Evolutionary conservation across 2,797 vertebrate genomes (phyloP).

Genomic region (Danio jaintianensis): DNA sequence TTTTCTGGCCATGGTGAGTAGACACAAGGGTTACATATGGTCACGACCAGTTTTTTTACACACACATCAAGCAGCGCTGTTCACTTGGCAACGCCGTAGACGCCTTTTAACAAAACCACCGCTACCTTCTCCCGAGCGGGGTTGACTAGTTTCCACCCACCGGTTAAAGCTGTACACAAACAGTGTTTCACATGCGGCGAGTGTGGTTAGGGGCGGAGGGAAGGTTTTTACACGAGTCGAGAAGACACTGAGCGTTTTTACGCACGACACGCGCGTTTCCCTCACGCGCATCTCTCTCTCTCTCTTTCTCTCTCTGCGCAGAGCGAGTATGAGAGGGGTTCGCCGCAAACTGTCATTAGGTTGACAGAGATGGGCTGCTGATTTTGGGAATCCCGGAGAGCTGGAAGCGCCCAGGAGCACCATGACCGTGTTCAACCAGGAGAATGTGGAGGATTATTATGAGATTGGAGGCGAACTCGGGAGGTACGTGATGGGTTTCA

Average conservation of each 20-base stretch:
- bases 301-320: slow-evolving; percentile 28
- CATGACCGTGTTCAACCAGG: slow-evolving; percentile 88
- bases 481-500: slow-evolving; percentile 73
- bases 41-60: slow-evolving; percentile 36
- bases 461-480: slow-evolving; percentile 87
- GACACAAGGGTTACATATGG: slow-evolving; percentile 1
- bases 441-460: slow-evolving; percentile 88
- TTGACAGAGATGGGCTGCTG: slow-evolving; percentile 66
- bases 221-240: slow-evolving; percentile 9
- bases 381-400: slow-evolving; percentile 69
- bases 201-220: neutral
- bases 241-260: slow-evolving; percentile 12
- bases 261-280: neutral
- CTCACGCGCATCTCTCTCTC: neutral
- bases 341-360: slow-evolving; percentile 65
- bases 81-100: slow-evolving; percentile 57
- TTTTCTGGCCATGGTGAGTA: neutral
- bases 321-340: slow-evolving; percentile 63
- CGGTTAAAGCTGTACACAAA: neutral
- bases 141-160: slow-evolving; percentile 1
- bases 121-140: neutral
- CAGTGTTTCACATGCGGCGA: slow-evolving; percentile 9
- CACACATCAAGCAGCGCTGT: slow-evolving; percentile 24
- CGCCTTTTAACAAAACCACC: neutral
- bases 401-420: slow-evolving; percentile 72